Conservation (phyloP, 2,113 vertebrate species). For the Tragulus kanchil region DNA sequence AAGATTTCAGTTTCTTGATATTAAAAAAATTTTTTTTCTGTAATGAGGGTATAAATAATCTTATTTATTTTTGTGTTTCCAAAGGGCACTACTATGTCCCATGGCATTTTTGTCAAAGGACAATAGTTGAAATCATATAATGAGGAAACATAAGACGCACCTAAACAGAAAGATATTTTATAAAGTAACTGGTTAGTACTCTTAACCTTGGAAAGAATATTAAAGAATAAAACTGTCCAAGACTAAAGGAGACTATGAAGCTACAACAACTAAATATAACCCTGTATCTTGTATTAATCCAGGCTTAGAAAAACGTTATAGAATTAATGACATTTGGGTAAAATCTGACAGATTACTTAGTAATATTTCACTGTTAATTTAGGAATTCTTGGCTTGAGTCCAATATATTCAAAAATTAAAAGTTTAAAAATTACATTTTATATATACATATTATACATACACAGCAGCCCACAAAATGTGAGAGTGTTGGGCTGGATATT, state of each 20-base stretch:
- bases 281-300: not conserved
- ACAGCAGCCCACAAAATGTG: not conserved
- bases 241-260: not conserved
- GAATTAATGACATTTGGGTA: not conserved
- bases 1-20: not conserved
- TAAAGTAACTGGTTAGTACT: not conserved
- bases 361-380: not conserved
- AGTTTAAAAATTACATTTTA: not conserved
- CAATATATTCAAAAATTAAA: not conserved
- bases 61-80: not conserved
- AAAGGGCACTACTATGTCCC: not conserved
- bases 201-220: not conserved
- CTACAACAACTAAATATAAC: not conserved
- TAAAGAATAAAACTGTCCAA: not conserved
- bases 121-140: not conserved
- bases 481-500: not conserved
- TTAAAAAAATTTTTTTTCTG: not conserved
- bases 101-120: not conserved
- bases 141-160: not conserved
- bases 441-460: not conserved
- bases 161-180: not conserved
- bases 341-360: not conserved
- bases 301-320: not conserved
- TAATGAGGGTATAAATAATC: not conserved
- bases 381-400: not conserved